Evolutionary conservation across 2,113 vertebrate species (phyloP), one percentile per base, ranked within the genome.

Genomic region (Channa maculata): DNA sequence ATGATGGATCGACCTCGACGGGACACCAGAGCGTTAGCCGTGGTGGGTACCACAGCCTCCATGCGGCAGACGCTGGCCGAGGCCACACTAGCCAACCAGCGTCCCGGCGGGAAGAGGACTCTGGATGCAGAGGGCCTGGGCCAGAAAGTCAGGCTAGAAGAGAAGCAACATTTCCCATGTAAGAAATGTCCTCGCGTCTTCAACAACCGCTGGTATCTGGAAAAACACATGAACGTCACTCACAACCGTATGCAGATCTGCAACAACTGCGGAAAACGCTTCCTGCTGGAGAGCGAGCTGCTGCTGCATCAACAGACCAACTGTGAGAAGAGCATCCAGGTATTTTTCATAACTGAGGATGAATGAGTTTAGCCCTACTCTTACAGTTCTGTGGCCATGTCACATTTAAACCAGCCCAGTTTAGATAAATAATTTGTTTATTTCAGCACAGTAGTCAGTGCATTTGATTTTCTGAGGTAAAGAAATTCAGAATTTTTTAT

Each of bases 201-300:
- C 91, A 98, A 99, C 94, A 99, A 98, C 91, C 96, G 97, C 87
- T 98, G 97, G 97, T 99, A 98, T 90, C 92, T 99, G 94, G 97
- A 98, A 77, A 98, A 99, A 60, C 98, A 99, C 95, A 97, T 98
- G 95, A 99, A 96, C 0, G 97, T 98, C 91, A 98, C 97, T 0
- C 98, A 99, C 93, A 98, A 96, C 86, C 96, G 98, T 73, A 97
- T 98, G 97, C 96, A 98, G 93, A 97, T 97, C 94, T 99, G 98
- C 0, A 96, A 95, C 80, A 96, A 96, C 90, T 99, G 98, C 0
- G 97, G 97, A 87, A 99, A 99, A 44, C 95, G 96, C 80, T 99
- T 99, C 92, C 89, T 98, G 79, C 93, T 98, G 65, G 98, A 99
- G 93, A 98, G 96, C 0, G 98, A 99, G 88, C 93, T 99, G 75